These are phyloP conservation scores for Colossoma macropomum DNA, from an alignment of 2,113 vertebrate genomes.

Conservation along the genomic window DNA sequence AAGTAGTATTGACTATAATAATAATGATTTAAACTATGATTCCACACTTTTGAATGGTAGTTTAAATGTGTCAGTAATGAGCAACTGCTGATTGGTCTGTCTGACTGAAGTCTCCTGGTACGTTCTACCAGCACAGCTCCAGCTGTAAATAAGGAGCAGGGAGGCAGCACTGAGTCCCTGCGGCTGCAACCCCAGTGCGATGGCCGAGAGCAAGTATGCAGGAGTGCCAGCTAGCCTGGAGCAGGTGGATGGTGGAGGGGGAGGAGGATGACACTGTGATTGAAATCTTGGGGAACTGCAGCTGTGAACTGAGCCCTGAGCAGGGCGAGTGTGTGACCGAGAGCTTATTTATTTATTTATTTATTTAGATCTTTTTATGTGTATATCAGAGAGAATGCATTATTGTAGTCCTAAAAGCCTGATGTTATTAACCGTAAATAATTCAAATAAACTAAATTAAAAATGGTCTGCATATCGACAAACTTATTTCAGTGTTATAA, in stretches of 20 bases:
- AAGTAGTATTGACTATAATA: too few species aligned
- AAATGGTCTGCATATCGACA: too few species aligned
- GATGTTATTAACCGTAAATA: too few species aligned
- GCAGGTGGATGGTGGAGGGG: slow-evolving; percentile 41
- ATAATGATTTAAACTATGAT: too few species aligned
- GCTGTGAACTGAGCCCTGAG: background rate
- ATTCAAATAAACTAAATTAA: too few species aligned
- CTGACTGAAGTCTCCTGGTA: background rate
- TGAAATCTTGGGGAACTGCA: background rate
- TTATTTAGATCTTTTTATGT: background rate
- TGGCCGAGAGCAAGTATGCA: background rate
- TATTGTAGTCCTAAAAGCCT: background rate
- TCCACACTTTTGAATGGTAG: too few species aligned
- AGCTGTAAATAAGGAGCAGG: slow-evolving; percentile 4
- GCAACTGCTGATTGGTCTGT: slow-evolving; percentile 23
- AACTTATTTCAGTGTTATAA: too few species aligned
- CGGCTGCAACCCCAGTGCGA: background rate
- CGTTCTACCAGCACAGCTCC: background rate
- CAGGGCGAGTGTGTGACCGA: background rate
- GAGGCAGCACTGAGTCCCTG: background rate
- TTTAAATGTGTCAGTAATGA: background rate
- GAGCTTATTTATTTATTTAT: background rate
- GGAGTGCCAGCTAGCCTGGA: background rate
- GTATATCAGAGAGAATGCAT: background rate
- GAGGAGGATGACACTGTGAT: slow-evolving; percentile 21